phyloP scores from a whole-genome alignment of 1,140 invertebrate species.

The Drosophila burlai region DNA sequence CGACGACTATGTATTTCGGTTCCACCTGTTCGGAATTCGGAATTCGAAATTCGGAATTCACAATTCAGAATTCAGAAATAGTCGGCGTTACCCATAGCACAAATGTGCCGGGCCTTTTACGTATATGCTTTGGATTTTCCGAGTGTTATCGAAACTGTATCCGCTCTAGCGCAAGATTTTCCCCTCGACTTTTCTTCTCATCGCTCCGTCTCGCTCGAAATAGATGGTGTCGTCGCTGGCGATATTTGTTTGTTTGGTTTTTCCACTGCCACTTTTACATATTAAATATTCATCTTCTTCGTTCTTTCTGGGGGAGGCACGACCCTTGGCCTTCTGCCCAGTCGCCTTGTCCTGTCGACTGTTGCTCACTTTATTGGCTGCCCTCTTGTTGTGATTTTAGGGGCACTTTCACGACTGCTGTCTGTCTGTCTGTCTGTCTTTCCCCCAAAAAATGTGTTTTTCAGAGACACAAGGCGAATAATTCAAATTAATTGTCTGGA shows the following conservation, averaged over 20 bases:
- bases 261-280: conserved; percentile 8
- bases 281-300: conserved; percentile 34
- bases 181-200: conserved; percentile 9
- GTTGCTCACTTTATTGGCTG: conserved; percentile 23
- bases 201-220: conserved; percentile 18
- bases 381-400: conserved; percentile 38
- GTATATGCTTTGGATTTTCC: conserved; percentile 21
- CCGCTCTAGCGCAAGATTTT: conserved; percentile 62
- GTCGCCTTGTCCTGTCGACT: conserved; percentile 7
- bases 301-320: not conserved
- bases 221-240: conserved; percentile 25
- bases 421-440: conserved; percentile 24
- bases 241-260: conserved; percentile 38
- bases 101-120: conserved; percentile 59
- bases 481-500: conserved; percentile 68
- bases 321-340: conserved; percentile 30
- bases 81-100: conserved; percentile 57
- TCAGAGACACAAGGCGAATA: conserved; percentile 59
- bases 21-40: conserved; percentile 62
- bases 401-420: conserved; percentile 45
- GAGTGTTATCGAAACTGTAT: conserved; percentile 74
- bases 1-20: conserved; percentile 52
- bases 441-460: conserved; percentile 43
- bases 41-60: not conserved
- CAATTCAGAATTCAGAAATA: conserved; percentile 49